These are phyloP conservation scores for Phaonia tiefii DNA, from an alignment of 2,888 invertebrate genomes.

Conservation along the genomic window DNA sequence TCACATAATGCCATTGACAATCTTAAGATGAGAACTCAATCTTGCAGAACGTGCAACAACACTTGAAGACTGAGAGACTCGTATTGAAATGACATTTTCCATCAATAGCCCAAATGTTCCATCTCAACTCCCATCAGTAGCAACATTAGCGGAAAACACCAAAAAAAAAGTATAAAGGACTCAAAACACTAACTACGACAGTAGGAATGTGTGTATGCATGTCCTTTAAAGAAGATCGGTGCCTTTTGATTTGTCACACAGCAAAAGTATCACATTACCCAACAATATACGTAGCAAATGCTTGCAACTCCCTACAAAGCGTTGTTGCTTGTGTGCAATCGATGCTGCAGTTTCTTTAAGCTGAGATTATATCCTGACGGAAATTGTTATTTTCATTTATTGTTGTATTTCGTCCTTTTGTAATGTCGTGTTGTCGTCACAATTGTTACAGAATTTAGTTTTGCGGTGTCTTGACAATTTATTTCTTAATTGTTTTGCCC, in stretches of 20 bases:
- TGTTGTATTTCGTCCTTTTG: slow-evolving; percentile 15
- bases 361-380: slow-evolving; percentile 53
- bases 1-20: slow-evolving; percentile 50
- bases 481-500: slow-evolving; percentile 21
- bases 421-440: slow-evolving; percentile 42
- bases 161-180: slow-evolving; percentile 1
- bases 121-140: slow-evolving; percentile 1
- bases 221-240: slow-evolving; percentile 53
- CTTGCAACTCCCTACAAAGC: too few relatives aligned
- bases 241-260: slow-evolving; percentile 67
- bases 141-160: slow-evolving; percentile 14
- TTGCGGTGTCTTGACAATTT: slow-evolving; percentile 54
- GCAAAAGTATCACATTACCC: slow-evolving; percentile 68
- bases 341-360: slow-evolving; percentile 46
- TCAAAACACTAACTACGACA: too few relatives aligned
- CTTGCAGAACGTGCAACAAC: slow-evolving; percentile 1
- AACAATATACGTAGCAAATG: slow-evolving; percentile 41
- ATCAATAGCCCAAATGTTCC: slow-evolving; percentile 26
- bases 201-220: too few relatives aligned
- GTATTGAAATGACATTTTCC: slow-evolving; percentile 33
- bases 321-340: slow-evolving; percentile 27
- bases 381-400: slow-evolving; percentile 52
- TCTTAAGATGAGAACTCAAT: slow-evolving; percentile 28
- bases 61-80: slow-evolving; percentile 18
- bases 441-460: slow-evolving; percentile 59